These are phyloP conservation scores for Tiliacea citrago DNA, from an alignment of 2,888 invertebrate species.

Conservation along the genomic window DNA sequence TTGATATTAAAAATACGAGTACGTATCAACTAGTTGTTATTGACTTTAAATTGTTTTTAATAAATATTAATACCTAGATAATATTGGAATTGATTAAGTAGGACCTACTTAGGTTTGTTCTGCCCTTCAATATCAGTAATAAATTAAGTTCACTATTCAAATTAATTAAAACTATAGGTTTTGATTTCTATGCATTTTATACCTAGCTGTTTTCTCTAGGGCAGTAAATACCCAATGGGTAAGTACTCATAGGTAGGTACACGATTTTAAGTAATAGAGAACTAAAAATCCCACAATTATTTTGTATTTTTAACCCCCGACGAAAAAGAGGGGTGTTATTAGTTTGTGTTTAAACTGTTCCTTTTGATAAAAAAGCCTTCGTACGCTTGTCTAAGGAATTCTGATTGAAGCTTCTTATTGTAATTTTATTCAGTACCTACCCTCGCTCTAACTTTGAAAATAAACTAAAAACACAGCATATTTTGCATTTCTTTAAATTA, in stretches of 20 bases:
- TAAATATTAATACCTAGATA: conserved; percentile 10
- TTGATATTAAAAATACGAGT: not conserved
- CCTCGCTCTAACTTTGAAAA: conserved; percentile 20
- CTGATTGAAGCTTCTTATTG: not conserved
- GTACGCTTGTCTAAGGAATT: not conserved
- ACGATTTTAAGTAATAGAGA: too few relatives aligned
- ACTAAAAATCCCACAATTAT: too few relatives aligned
- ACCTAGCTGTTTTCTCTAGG: not conserved
- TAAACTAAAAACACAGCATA: conserved; percentile 48
- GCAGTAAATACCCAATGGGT: not conserved
- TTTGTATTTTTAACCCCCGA: not conserved
- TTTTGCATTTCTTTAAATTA: conserved; percentile 77
- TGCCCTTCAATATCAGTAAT: conserved; percentile 6
- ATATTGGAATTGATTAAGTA: conserved; percentile 10
- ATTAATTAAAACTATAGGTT: not conserved
- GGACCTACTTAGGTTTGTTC: not conserved
- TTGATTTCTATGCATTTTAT: not conserved
- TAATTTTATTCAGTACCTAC: conserved; percentile 37
- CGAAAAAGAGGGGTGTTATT: too few relatives aligned
- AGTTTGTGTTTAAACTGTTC: too few relatives aligned
- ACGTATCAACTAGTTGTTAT: not conserved
- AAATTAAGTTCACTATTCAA: conserved; percentile 9
- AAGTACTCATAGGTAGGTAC: not conserved
- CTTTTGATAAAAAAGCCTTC: not conserved
- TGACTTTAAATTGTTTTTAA: conserved; percentile 14